Evolutionary conservation across 2,888 invertebrate species (phyloP).

Genomic region (Busseola fusca): DNA sequence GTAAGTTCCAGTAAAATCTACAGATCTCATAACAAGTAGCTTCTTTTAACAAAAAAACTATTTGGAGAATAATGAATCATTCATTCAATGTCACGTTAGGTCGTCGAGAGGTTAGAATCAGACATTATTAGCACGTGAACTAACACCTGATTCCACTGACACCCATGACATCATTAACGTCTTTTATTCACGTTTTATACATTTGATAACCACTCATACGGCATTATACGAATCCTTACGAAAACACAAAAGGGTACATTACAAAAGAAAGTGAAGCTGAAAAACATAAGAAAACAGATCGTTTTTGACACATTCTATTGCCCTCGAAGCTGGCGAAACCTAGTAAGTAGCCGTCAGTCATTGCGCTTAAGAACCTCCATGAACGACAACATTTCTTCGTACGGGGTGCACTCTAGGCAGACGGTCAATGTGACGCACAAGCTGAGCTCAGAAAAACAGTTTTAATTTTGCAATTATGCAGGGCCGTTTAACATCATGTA

Average conservation of each 20-base stretch:
- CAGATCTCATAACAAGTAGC: not conserved
- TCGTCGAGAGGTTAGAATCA: constrained; percentile 24
- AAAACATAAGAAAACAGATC: not conserved
- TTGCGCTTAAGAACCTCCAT: not conserved
- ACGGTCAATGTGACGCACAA: not conserved
- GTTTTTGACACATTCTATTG: not conserved
- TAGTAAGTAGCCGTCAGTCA: not conserved
- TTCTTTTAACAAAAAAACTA: not conserved
- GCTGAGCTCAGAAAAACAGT: not conserved
- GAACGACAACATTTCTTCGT: not conserved
- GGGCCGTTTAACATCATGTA: not conserved
- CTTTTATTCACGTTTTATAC: constrained; percentile 1
- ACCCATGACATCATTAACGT: constrained; percentile 27
- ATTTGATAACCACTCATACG: not conserved
- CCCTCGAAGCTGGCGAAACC: not conserved
- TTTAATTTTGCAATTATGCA: not conserved
- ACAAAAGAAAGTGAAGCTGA: too few relatives aligned
- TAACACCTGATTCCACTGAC: constrained; percentile 42
- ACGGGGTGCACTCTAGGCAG: not conserved
- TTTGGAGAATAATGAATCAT: constrained; percentile 14
- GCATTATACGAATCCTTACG: not conserved
- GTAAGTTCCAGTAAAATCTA: not conserved
- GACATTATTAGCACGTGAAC: constrained; percentile 20
- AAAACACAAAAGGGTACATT: not conserved
- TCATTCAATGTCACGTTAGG: constrained; percentile 25